Base-by-base conservation (phyloP, 2,888 invertebrate species). In the Morpho achilles region DNA sequence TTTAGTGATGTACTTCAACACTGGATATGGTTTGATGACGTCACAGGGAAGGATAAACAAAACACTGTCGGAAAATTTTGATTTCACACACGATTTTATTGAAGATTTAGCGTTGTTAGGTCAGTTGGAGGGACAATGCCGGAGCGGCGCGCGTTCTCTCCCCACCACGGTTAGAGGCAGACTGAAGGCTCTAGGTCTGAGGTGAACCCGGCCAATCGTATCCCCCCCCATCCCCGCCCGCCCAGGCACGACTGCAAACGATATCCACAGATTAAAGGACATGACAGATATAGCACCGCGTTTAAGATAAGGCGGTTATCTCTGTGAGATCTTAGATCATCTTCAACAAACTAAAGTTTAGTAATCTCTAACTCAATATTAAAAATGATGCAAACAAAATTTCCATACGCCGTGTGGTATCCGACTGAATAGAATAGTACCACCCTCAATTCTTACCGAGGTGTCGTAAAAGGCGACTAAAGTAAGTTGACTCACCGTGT, bases 171-270 rank as follows among this genome's bases (percentile, higher is more conserved):
- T 72, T 73, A 67, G 72, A 72, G 75, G 75, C 75, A 71, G 73
- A 87, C 88, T 87, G 79, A 80, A 80, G 84, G 82, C 80, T 83
- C 69, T 73, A 61, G 67, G 3, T 32, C 63, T 69, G 73, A 75
- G 74, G 73, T 75, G 71, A 69, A 71, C 72, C 73, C 80, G 82
- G 84, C 81, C 76, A 76, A 73, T 75, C 68, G 71, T 62, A 63
- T 65, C 63, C 71, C 57, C 68, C 75, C 63, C 68, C 72, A 64
- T 68, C 75, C 75, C 73, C 71, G 76, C 78, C 79, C 77, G 77
- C 80, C 80, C 80, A 84, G 85, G 84, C 84, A 79, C 79, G 77
- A 74, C 79, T 75, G 72, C 68, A 59, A 65, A 60, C 62, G 54
- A 57, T 56, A 58, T 59, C 56, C 69, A 71, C 57, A 70, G 71